Evolutionary conservation across 1,140 invertebrate species (phyloP).

Genomic region (Caenorhabditis latens): DNA sequence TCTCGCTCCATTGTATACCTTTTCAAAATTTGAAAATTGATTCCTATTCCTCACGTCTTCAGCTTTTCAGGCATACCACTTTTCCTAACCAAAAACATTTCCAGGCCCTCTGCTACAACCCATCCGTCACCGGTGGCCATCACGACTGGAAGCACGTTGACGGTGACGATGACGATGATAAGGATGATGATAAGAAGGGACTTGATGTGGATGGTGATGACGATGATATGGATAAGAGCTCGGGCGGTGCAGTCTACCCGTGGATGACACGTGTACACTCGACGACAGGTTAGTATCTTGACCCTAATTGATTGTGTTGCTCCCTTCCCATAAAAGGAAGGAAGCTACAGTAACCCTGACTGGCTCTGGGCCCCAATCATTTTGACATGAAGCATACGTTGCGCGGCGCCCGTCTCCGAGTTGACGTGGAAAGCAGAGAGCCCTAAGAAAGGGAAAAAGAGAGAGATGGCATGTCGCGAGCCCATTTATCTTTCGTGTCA

Average conservation of each 20-base stretch:
- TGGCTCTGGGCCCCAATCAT: not conserved
- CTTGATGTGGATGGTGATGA: slow-evolving; percentile 59
- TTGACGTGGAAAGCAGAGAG: not conserved
- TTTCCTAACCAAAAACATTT: not conserved
- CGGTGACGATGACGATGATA: slow-evolving; percentile 57
- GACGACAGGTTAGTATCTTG: slow-evolving; percentile 64
- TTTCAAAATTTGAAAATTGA: too few species aligned
- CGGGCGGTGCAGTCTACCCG: slow-evolving; percentile 68
- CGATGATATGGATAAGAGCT: slow-evolving; percentile 61
- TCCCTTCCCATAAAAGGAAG: not conserved
- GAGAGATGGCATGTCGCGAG: slow-evolving; percentile 49
- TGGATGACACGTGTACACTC: slow-evolving; percentile 75
- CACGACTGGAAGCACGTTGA: slow-evolving; percentile 43
- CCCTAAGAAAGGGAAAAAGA: not conserved
- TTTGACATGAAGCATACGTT: slow-evolving; percentile 44
- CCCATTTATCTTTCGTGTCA: slow-evolving; percentile 56
- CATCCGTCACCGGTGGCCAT: slow-evolving; percentile 15
- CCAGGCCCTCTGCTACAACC: slow-evolving; percentile 39
- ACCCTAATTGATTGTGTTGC: not conserved
- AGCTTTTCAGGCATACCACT: not conserved
- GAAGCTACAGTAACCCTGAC: slow-evolving; percentile 36
- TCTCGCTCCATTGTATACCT: too few species aligned
- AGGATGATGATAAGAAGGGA: slow-evolving; percentile 48
- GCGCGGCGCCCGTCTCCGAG: not conserved
- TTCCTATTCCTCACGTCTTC: not conserved